These are phyloP conservation scores for Kryptopterus vitreolus DNA, from an alignment of 2,797 vertebrate genomes.

Conservation along the genomic window DNA sequence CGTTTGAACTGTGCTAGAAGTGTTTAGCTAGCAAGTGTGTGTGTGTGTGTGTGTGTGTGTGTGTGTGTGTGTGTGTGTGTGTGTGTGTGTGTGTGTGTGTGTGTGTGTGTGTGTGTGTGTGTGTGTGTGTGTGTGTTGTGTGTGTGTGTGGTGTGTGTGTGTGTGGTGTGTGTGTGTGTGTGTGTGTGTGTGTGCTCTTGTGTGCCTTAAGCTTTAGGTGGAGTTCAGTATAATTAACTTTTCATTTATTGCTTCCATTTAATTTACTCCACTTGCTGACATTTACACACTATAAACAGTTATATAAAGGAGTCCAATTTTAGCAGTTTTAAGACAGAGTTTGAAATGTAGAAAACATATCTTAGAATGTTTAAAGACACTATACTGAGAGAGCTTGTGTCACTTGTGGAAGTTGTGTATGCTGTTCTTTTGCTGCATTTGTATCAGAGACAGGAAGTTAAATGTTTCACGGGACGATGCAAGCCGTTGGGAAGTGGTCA, in stretches of 20 bases:
- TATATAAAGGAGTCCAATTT: neutral
- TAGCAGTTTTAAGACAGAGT: neutral
- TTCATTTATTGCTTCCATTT: neutral
- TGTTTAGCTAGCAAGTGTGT: neutral
- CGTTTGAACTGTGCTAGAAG: neutral
- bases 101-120: neutral
- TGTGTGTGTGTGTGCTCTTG: neutral
- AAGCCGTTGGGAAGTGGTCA: too few species aligned
- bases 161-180: too few species aligned
- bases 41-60: neutral
- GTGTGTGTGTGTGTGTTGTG: neutral
- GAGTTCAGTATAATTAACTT: neutral
- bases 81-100: neutral
- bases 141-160: neutral
- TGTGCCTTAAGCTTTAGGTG: conserved; percentile 10
- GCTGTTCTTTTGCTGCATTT: neutral
- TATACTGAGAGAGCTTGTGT: neutral
- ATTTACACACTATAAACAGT: neutral
- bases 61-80: neutral
- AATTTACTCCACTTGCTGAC: neutral
- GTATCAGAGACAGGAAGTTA: neutral
- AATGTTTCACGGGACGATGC: neutral
- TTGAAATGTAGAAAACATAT: neutral
- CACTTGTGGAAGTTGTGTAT: neutral
- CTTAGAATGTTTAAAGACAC: neutral